Evolutionary conservation across 2,113 vertebrate genomes (phyloP).

Genomic region (Forbesichthys agassizii): DNA sequence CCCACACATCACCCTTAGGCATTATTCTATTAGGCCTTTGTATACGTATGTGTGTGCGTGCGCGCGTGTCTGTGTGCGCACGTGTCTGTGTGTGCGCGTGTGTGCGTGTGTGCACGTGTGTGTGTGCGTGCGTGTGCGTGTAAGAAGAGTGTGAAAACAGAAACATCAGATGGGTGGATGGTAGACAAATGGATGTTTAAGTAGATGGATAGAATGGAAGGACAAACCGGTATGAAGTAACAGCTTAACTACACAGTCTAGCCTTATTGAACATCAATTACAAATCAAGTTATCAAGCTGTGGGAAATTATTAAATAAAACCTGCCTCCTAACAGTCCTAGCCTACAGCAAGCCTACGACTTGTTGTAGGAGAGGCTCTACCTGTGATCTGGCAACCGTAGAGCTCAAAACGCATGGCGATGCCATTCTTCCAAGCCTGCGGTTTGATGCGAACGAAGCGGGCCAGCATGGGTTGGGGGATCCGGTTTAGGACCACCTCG

Average conservation of each 20-base stretch:
- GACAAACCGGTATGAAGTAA: not conserved
- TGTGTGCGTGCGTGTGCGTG: conserved; percentile 44
- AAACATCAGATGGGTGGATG: conserved; percentile 16
- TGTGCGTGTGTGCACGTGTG: conserved; percentile 45
- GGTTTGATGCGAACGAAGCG: conserved; percentile 91
- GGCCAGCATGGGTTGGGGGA: conserved; percentile 88
- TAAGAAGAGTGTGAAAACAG: conserved; percentile 20
- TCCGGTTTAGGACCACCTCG: conserved; percentile 92
- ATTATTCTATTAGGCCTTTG: conserved; percentile 71
- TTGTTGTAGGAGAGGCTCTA: conserved; percentile 41
- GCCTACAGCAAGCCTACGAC: too few species aligned
- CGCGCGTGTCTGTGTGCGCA: not conserved
- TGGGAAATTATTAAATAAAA: too few species aligned
- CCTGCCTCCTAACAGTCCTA: too few species aligned
- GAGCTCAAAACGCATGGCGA: conserved; percentile 91
- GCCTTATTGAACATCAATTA: too few species aligned
- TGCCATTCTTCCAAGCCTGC: conserved; percentile 91
- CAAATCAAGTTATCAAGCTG: too few species aligned
- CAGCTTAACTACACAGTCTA: too few species aligned
- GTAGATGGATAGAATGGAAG: conserved; percentile 8
- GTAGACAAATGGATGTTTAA: not conserved
- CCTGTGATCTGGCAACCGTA: conserved; percentile 97
- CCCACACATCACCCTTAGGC: conserved; percentile 69
- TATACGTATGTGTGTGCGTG: conserved; percentile 21
- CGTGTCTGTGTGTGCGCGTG: not conserved